Conservation (phyloP, 2,888 invertebrate genomes). For the Drosophila leonis region DNA sequence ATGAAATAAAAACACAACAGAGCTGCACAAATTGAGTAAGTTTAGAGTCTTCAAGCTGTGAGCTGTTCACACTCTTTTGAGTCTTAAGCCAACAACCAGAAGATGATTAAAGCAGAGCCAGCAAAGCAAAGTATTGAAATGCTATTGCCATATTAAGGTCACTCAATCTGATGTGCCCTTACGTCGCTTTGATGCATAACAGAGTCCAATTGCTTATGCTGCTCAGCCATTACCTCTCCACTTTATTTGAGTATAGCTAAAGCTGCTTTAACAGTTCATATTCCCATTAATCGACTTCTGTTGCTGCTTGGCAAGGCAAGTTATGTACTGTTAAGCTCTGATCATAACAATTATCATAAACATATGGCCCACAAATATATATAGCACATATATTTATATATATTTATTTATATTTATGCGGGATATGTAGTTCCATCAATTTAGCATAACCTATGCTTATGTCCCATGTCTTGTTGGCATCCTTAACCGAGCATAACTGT, state of each 20-base stretch:
- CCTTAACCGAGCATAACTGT: constrained; percentile 35
- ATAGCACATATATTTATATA: background rate
- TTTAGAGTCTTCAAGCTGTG: no score
- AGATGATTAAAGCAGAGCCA: background rate
- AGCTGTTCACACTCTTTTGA: no score
- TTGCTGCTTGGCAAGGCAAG: background rate
- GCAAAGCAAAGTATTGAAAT: background rate
- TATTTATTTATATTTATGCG: constrained; percentile 17
- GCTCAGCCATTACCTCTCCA: no score
- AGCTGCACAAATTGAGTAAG: no score
- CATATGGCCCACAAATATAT: background rate
- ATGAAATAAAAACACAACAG: no score
- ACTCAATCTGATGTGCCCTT: no score
- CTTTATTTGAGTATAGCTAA: background rate
- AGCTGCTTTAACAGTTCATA: background rate
- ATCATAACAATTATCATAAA: constrained; percentile 4
- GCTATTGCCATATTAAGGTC: background rate
- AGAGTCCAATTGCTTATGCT: background rate
- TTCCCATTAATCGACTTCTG: background rate
- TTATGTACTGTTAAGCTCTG: constrained; percentile 1
- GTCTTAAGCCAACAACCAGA: no score
- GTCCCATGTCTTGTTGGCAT: constrained; percentile 10
- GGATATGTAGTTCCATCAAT: constrained; percentile 55
- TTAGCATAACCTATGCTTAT: constrained; percentile 56
- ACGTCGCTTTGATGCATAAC: background rate